Conservation (phyloP, 2,797 vertebrate genomes). For the Cercopithecus neglectus region DNA sequence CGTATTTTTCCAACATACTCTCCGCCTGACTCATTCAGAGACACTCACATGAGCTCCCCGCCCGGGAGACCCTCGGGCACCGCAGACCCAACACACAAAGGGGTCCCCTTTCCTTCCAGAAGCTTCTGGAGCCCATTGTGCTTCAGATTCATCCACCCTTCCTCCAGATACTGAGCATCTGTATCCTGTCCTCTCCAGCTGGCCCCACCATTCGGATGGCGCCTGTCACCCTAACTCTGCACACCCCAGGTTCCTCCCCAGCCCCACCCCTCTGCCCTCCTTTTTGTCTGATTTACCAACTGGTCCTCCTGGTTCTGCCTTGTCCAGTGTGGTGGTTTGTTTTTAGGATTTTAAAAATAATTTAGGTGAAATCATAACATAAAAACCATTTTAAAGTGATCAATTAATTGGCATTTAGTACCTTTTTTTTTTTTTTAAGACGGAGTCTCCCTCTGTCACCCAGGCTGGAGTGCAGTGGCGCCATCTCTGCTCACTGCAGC, state of each 20-base stretch:
- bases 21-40: neutral
- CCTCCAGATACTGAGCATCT: neutral
- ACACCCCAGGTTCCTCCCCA: neutral
- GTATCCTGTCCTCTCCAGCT: neutral
- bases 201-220: neutral
- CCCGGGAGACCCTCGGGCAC: neutral
- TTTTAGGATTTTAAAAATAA: neutral
- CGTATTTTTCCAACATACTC: neutral
- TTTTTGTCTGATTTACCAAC: neutral
- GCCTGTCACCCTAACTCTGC: neutral
- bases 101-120: neutral
- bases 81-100: neutral
- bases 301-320: neutral
- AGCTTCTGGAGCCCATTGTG: neutral
- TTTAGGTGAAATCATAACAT: neutral
- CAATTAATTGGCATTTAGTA: neutral
- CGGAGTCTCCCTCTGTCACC: too few species aligned
- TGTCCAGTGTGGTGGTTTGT: neutral
- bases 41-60: neutral
- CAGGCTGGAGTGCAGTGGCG: too few species aligned
- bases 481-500: too few species aligned
- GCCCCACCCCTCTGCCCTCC: fast-evolving
- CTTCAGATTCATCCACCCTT: fast-evolving
- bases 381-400: neutral
- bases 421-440: neutral